These are phyloP conservation scores for Melanerpes formicivorus DNA, from an alignment of 2,113 vertebrate species.

Conservation along the genomic window DNA sequence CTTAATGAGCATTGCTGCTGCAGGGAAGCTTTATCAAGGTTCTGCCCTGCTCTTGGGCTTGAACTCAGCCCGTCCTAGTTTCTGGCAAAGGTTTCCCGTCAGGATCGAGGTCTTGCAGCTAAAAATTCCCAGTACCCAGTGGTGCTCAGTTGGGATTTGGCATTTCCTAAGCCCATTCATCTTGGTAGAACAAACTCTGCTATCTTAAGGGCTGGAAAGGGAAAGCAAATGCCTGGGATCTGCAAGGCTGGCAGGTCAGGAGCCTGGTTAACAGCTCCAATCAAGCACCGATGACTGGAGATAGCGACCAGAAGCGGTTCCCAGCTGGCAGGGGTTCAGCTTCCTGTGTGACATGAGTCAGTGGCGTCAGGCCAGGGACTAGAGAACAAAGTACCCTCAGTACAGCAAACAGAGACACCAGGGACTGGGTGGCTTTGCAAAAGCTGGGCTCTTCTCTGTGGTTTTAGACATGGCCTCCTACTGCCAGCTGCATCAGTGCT, in stretches of 20 bases:
- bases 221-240: background rate
- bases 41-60: background rate
- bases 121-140: background rate
- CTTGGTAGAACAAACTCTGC: background rate
- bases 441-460: background rate
- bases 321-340: constrained; percentile 30
- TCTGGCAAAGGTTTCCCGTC: background rate
- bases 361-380: background rate
- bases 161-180: background rate
- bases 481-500: background rate
- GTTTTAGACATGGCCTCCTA: background rate
- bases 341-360: constrained; percentile 37
- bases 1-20: background rate
- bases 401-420: background rate
- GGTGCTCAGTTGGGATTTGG: background rate
- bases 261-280: background rate
- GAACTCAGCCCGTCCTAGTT: background rate
- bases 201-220: background rate
- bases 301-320: background rate
- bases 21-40: background rate
- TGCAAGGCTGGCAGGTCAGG: background rate
- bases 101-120: background rate
- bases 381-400: constrained; percentile 54
- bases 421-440: background rate
- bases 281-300: background rate